Percentiles rank a stretch among this genome's conserved stretches.
phyloP scores from a whole-genome alignment of 2,888 invertebrate species.

The Tryphoninae sp. region DNA sequence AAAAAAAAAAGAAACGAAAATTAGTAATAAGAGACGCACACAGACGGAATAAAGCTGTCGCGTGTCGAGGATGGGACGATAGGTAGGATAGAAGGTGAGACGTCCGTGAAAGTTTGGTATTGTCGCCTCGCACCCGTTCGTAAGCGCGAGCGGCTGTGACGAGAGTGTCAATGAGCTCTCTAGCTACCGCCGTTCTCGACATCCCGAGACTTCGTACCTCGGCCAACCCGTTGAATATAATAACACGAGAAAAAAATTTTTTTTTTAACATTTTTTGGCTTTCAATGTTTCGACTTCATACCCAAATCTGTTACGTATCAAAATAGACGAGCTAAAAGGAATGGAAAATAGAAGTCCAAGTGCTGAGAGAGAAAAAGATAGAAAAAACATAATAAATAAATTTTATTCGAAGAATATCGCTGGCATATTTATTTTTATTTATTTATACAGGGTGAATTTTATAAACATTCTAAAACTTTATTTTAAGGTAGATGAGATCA shows the following conservation, averaged over 20 bases:
- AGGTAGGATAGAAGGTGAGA: constrained; percentile 26
- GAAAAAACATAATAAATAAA: not conserved
- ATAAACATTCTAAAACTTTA: too few relatives aligned
- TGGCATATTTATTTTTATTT: not conserved
- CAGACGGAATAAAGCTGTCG: constrained; percentile 45
- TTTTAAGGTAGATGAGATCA: too few relatives aligned
- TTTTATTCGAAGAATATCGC: not conserved
- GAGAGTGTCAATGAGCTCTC: constrained; percentile 66
- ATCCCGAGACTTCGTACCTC: not conserved
- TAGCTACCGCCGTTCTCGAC: not conserved
- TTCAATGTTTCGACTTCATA: not conserved
- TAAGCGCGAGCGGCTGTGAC: constrained; percentile 52
- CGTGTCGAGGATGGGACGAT: constrained; percentile 34
- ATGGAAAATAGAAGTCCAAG: not conserved
- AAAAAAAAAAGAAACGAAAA: constrained; percentile 60
- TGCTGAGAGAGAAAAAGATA: not conserved
- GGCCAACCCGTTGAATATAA: not conserved
- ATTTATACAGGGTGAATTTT: too few relatives aligned
- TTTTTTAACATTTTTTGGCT: not conserved
- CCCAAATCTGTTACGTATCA: not conserved
- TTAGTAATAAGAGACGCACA: constrained; percentile 48
- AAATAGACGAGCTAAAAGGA: not conserved
- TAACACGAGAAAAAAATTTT: not conserved
- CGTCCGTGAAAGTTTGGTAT: constrained; percentile 68
- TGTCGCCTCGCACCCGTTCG: constrained; percentile 48